Base-by-base conservation (phyloP, 2,888 invertebrate genomes). In the Tenthredo livida region DNA sequence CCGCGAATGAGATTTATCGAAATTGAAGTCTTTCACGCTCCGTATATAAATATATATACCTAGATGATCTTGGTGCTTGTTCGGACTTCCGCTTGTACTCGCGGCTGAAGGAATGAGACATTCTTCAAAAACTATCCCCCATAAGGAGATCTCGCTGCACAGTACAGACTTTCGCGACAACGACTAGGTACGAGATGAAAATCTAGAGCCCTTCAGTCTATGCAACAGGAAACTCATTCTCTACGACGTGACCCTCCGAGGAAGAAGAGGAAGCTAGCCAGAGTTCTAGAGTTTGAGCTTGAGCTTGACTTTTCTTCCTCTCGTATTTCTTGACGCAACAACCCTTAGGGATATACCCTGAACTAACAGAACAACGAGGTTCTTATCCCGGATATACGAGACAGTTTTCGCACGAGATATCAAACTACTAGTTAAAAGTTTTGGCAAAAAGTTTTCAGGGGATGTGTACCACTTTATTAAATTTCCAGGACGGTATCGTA, bases 381-480 rank as follows among this genome's bases (percentile, higher is more conserved):
- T 73, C 21, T 73, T 73, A 73, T 73, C 43, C 72, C 15, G 72
- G 70, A 54, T 7, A 70, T 70, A 70, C 33, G 37, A 37, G 33
- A 70, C 33, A 29, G 17, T n/a, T 70, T 73, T 73, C 21, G 33
- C 67, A 17, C 70, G n/a, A 12, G 15, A 70, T 70, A 37, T n/a
- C 12, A 70, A 70, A 70, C 33, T 70, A 17, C 70, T 70, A n/a
- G 70, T 70, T 70, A 70, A 70, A 70, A 70, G 70, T 33, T 70
- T 9, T 61, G 25, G 7, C 0, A 4, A 61, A 61, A 25, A 21
- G 10, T 21, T 4, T 21, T 4, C 0, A 61, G 25, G 25, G 21
- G 4, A 4, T 12, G 47, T 47, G 12, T 47, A 47, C 12, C 3
- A 12, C 21, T 58, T 5, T n/a, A 58, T 58, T 58, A 21, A 58